Evolutionary conservation across 1,140 invertebrate genomes (phyloP).

Genomic region (Drosophila sechellia): DNA sequence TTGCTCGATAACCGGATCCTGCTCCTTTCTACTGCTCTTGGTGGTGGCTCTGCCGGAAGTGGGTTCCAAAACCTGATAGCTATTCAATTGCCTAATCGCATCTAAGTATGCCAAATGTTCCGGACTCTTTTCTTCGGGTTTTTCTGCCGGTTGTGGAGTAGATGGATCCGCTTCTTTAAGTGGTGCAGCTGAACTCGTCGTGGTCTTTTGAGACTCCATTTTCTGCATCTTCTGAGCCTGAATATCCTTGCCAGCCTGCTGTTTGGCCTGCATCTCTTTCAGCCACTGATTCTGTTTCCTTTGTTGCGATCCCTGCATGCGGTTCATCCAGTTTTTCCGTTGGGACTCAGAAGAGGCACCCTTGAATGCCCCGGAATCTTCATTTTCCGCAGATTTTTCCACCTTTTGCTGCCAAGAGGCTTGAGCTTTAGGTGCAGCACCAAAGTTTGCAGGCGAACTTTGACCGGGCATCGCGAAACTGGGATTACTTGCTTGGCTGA

Average conservation of each 20-base stretch:
- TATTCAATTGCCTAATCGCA: slow-evolving; percentile 43
- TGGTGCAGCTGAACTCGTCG: neutral
- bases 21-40: slow-evolving; percentile 4
- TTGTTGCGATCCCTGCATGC: slow-evolving; percentile 66
- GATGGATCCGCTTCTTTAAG: neutral
- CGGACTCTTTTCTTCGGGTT: slow-evolving; percentile 29
- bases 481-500: neutral
- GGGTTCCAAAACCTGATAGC: slow-evolving; percentile 48
- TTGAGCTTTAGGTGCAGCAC: slow-evolving; percentile 14
- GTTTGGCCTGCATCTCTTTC: slow-evolving; percentile 63
- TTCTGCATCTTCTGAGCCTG: slow-evolving; percentile 58
- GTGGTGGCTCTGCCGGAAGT: slow-evolving; percentile 13
- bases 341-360: slow-evolving; percentile 28
- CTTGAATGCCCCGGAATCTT: slow-evolving; percentile 7
- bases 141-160: neutral
- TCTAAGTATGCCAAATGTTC: slow-evolving; percentile 62
- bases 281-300: slow-evolving; percentile 59
- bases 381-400: neutral
- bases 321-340: slow-evolving; percentile 63
- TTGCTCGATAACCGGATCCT: slow-evolving; percentile 51
- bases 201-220: neutral
- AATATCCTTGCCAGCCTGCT: slow-evolving; percentile 56
- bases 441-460: slow-evolving; percentile 2
- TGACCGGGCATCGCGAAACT: neutral
- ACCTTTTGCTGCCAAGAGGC: slow-evolving; percentile 11